These are phyloP conservation scores for Tetrapedia diversipes DNA, from an alignment of 2,888 invertebrate species.

Conservation along the genomic window DNA sequence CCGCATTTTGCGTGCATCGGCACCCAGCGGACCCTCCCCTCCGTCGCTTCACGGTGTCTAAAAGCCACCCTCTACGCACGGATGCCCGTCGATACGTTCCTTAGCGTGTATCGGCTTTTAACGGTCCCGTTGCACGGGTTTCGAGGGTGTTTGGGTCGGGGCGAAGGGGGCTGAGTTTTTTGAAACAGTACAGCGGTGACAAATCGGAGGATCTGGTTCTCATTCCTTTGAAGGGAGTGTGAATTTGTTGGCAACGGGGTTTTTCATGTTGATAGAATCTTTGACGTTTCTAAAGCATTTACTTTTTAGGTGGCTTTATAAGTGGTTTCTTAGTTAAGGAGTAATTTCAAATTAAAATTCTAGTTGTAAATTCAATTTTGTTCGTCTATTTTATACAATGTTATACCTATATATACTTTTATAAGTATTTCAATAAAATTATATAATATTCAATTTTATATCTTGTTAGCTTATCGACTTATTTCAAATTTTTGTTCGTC, in stretches of 20 bases:
- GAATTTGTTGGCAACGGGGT: neutral
- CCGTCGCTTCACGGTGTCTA: slow-evolving; percentile 49
- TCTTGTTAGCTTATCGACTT: no score
- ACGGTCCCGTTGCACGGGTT: slow-evolving; percentile 52
- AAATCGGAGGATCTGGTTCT: slow-evolving; percentile 1
- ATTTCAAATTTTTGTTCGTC: no score
- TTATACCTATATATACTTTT: no score
- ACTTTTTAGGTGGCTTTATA: no score
- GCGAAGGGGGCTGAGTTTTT: neutral
- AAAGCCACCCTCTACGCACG: slow-evolving; percentile 59
- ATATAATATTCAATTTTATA: no score
- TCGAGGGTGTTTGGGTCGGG: slow-evolving; percentile 11
- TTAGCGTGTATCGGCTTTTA: slow-evolving; percentile 54
- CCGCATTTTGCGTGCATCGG: slow-evolving; percentile 68
- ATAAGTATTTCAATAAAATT: no score
- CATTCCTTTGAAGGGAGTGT: neutral
- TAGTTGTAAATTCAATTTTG: no score
- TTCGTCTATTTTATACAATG: no score
- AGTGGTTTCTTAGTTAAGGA: no score
- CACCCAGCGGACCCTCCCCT: slow-evolving; percentile 61
- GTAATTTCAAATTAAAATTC: no score
- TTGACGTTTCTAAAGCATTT: no score
- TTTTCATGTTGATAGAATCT: no score
- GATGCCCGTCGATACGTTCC: slow-evolving; percentile 40
- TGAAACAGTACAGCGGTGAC: slow-evolving; percentile 3